Percentiles rank a stretch among this genome's conserved stretches.
Evolutionary conservation across 2,888 invertebrate genomes (phyloP).

Genomic region (Mystacides longicornis): DNA sequence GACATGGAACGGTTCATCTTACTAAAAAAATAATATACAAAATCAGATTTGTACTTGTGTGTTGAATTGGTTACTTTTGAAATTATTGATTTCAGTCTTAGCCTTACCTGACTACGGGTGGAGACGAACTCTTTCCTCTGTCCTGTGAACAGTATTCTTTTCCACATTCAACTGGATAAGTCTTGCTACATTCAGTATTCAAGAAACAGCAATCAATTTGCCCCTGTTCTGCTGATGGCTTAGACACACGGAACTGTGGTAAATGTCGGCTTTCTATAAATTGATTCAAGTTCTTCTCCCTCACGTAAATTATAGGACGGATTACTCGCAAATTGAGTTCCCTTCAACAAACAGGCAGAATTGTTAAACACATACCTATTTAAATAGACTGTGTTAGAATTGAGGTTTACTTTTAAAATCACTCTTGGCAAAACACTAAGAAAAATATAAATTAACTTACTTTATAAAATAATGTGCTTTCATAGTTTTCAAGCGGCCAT

Average conservation of each 20-base stretch:
- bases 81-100: background rate
- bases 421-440: background rate
- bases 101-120: background rate
- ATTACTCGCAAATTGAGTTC: conserved; percentile 76
- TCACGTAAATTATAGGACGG: conserved; percentile 79
- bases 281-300: conserved; percentile 65
- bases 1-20: conserved; percentile 25
- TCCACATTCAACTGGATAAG: background rate
- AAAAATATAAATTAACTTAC: conserved; percentile 37
- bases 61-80: background rate
- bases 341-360: conserved; percentile 38
- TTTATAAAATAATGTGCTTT: conserved; percentile 72
- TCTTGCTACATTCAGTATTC: background rate
- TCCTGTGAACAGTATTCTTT: background rate
- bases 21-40: conserved; percentile 2
- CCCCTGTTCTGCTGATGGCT: background rate
- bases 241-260: conserved; percentile 53
- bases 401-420: background rate
- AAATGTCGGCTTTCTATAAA: conserved; percentile 68
- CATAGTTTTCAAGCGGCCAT: conserved; percentile 69
- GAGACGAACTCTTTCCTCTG: conserved; percentile 7
- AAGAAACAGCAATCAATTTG: no score
- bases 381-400: background rate
- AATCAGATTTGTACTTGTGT: background rate
- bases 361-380: background rate